phyloP scores from a whole-genome alignment of 2,797 vertebrate species.

The Smutsia gigantea region DNA sequence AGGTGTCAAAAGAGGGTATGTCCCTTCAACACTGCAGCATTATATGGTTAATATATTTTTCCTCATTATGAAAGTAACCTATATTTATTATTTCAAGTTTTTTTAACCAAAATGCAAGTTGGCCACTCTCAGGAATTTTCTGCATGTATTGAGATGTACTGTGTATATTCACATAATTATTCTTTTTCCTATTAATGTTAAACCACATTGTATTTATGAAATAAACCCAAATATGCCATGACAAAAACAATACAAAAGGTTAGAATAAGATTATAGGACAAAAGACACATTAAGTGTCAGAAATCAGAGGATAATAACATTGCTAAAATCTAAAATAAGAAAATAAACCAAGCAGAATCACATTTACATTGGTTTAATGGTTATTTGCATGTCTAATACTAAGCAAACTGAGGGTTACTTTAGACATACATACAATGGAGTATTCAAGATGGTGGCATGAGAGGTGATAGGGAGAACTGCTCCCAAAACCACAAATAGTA shows the following conservation, averaged over 20 bases:
- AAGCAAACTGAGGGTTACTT: conserved; percentile 12
- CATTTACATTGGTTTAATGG: background rate
- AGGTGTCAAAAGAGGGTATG: background rate
- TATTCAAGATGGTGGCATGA: too few relatives aligned
- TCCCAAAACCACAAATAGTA: too few relatives aligned
- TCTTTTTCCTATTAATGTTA: background rate
- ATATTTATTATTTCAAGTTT: background rate
- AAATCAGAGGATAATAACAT: background rate
- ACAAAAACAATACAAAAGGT: background rate
- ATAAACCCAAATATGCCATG: background rate
- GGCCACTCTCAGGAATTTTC: background rate
- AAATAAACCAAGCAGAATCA: background rate
- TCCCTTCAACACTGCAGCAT: background rate
- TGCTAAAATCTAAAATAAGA: background rate
- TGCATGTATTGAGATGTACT: background rate
- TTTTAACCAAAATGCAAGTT: background rate
- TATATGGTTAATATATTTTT: background rate
- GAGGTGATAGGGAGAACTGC: too few relatives aligned
- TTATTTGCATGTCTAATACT: background rate
- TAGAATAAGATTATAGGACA: background rate
- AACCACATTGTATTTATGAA: background rate
- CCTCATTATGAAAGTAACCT: background rate
- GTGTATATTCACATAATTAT: background rate
- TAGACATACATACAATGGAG: background rate
- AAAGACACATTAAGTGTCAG: background rate